Conservation (phyloP, 1,140 invertebrate genomes). For the Drosophila sechellia region DNA sequence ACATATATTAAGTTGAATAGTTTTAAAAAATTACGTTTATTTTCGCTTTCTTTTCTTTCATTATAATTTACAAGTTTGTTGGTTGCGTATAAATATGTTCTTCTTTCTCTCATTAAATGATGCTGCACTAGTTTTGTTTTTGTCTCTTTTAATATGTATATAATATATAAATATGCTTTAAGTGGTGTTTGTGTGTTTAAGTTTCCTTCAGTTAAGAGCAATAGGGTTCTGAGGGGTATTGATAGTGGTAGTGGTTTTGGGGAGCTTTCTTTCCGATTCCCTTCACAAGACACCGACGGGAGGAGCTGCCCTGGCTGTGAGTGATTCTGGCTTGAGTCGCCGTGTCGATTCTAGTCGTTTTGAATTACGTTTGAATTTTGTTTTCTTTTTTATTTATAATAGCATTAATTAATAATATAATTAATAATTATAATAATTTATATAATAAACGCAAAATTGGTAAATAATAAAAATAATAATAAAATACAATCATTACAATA, state of each 20-base stretch:
- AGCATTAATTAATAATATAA: conserved; percentile 79
- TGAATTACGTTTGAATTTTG: conserved; percentile 65
- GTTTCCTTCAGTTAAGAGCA: conserved; percentile 62
- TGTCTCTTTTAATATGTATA: conserved; percentile 52
- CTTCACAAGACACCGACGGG: conserved; percentile 33
- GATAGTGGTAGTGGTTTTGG: conserved; percentile 11
- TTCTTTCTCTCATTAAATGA: conserved; percentile 64
- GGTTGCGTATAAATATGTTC: conserved; percentile 69
- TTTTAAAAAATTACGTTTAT: conserved; percentile 64
- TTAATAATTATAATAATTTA: conserved; percentile 84
- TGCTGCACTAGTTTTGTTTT: conserved; percentile 69
- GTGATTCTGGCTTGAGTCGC: conserved; percentile 27
- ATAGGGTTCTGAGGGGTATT: conserved; percentile 33
- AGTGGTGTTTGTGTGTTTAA: conserved; percentile 45
- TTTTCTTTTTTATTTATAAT: conserved; percentile 70
- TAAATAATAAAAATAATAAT: conserved; percentile 84
- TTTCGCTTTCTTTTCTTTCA: conserved; percentile 59
- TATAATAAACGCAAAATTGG: conserved; percentile 83
- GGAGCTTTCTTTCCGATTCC: conserved; percentile 22
- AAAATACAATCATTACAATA: conserved; percentile 72
- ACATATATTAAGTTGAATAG: conserved; percentile 44
- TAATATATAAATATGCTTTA: conserved; percentile 56
- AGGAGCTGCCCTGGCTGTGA: conserved; percentile 55
- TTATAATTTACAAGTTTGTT: conserved; percentile 77
- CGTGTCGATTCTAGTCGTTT: conserved; percentile 31